Conservation (phyloP, 2,888 invertebrate species). For the Spilosoma lubricipeda region DNA sequence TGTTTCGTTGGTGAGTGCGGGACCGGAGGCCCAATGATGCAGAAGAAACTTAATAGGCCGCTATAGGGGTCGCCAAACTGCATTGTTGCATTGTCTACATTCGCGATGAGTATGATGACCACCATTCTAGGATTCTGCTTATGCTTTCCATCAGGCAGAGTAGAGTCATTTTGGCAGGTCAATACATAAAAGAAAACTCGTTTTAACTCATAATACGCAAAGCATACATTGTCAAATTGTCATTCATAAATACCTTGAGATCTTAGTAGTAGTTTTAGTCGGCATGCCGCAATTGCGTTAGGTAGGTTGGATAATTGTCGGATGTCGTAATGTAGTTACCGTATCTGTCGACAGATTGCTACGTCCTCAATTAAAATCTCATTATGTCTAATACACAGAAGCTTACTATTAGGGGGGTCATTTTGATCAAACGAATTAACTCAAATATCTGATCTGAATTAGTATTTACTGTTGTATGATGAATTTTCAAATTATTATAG, state of each 20-base stretch:
- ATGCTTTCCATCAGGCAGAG: no score
- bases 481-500: neutral
- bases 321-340: constrained; percentile 76
- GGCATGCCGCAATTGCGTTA: constrained; percentile 78
- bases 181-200: no score
- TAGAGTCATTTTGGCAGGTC: no score
- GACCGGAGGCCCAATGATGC: no score
- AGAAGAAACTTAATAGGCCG: no score
- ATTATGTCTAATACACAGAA: constrained; percentile 66
- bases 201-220: neutral
- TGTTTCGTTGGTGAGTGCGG: no score
- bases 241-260: neutral
- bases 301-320: constrained; percentile 76
- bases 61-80: no score
- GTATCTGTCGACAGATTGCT: constrained; percentile 74
- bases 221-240: no score
- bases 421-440: constrained; percentile 44
- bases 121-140: no score
- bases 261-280: no score
- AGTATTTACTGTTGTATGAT: neutral
- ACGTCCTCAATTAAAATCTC: constrained; percentile 84
- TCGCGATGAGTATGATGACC: no score
- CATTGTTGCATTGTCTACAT: no score
- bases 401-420: constrained; percentile 55
- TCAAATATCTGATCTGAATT: neutral